Base-by-base conservation (phyloP, 2,888 invertebrate species). In the Drosophila antonietae region DNA sequence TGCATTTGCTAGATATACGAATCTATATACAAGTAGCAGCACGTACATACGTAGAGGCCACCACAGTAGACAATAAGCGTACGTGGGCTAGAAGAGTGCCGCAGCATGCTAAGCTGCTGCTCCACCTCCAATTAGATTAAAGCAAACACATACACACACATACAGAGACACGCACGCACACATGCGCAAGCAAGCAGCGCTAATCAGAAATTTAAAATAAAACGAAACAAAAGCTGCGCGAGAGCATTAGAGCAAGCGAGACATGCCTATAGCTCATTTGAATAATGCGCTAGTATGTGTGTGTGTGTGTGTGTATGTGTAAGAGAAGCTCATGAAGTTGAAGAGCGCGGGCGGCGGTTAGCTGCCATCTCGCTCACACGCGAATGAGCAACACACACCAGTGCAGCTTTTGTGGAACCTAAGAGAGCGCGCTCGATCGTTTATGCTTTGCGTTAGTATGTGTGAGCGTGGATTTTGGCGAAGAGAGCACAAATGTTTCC, bases 131-230 rank as follows among this genome's bases (percentile, higher is more conserved):
- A 88, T 86, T 89, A 88, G 89, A 86, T 86, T 86, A 86, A 81
- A 59, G 67, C 55, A 53, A 69, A 61, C 28, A 43, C 59, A 59
- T 28, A 62, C 39, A 56, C 18, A 41, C 52, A 57, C 53, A 46
- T 15, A 15, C 55, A 53, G 64, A 61, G 47, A 57, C 53, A 46
- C 15, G 14, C 41, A 10, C 18, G 43, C 43, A 52, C 56, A 61
- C 62, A 41, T 35, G 55, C 51, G 56, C 59, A 41, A 31, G 41
- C 35, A 55, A 15, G 12, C 49, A 52, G 59, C 78, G 77, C 72
- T 87, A 87, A 88, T 88, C 86, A 80, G 72, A 81, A 89, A 88
- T 89, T 86, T 88, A 90, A 90, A 88, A 89, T 88, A 86, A 70
- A 68, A 69, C 51, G 81, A 69, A 68, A 71, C 63, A 63, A 39